These are phyloP conservation scores for Macrochelys suwanniensis DNA, from an alignment of 2,797 vertebrate species.

Conservation along the genomic window DNA sequence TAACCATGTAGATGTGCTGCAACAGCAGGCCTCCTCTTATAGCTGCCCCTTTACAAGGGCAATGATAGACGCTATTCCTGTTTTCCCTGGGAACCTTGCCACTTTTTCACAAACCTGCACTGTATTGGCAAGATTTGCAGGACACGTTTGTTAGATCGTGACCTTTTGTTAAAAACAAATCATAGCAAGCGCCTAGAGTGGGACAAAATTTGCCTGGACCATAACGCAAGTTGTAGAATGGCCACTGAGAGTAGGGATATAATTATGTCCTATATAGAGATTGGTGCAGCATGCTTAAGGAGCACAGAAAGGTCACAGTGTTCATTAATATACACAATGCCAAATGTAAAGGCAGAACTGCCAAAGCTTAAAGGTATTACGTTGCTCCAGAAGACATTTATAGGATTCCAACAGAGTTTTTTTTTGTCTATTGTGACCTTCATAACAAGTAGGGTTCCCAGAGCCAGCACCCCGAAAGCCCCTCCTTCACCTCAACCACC, in stretches of 20 bases:
- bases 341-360: neutral
- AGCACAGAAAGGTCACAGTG: neutral
- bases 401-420: neutral
- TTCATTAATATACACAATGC: conserved; percentile 7
- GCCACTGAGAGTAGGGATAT: neutral
- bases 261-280: neutral
- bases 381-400: conserved; percentile 13
- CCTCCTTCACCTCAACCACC: no score
- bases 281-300: neutral
- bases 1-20: neutral
- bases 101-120: neutral
- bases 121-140: neutral
- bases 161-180: neutral
- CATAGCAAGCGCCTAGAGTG: neutral
- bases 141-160: neutral
- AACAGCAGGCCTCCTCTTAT: neutral
- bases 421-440: neutral
- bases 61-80: neutral
- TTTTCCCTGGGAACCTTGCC: neutral
- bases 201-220: neutral
- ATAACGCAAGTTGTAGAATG: neutral
- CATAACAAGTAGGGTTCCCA: neutral
- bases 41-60: neutral
- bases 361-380: neutral
- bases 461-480: no score